Conservation (phyloP, 2,113 vertebrate species). For the Bos indicus region DNA sequence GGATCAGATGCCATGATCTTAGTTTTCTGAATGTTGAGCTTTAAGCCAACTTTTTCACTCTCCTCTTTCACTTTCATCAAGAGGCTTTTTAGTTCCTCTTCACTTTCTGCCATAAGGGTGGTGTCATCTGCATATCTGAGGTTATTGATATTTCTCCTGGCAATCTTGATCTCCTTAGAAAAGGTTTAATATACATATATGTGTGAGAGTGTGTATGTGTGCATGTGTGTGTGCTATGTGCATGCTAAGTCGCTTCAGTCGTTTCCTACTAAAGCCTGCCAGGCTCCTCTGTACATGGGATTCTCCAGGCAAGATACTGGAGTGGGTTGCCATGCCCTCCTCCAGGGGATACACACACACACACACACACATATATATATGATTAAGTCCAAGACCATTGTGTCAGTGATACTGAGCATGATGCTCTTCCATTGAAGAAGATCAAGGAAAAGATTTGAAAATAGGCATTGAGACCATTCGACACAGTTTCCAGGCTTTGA, state of each 20-base stretch:
- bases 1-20: too few relatives aligned
- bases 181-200: background rate
- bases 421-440: background rate
- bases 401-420: background rate
- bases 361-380: too few relatives aligned
- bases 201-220: rapidly evolving
- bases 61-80: too few relatives aligned
- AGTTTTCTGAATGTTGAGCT: too few relatives aligned
- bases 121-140: too few relatives aligned
- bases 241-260: rapidly evolving
- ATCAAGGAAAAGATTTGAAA: background rate
- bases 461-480: background rate
- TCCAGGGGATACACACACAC: background rate
- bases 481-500: background rate
- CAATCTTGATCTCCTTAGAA: background rate
- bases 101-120: too few relatives aligned
- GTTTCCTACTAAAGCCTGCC: rapidly evolving
- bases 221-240: background rate
- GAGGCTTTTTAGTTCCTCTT: too few relatives aligned
- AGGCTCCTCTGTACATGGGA: background rate
- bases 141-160: too few relatives aligned
- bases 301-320: background rate
- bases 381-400: background rate
- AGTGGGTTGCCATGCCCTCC: background rate
- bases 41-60: too few relatives aligned